Evolutionary conservation across 2,113 vertebrate species (phyloP).

Genomic region (Channa maculata): DNA sequence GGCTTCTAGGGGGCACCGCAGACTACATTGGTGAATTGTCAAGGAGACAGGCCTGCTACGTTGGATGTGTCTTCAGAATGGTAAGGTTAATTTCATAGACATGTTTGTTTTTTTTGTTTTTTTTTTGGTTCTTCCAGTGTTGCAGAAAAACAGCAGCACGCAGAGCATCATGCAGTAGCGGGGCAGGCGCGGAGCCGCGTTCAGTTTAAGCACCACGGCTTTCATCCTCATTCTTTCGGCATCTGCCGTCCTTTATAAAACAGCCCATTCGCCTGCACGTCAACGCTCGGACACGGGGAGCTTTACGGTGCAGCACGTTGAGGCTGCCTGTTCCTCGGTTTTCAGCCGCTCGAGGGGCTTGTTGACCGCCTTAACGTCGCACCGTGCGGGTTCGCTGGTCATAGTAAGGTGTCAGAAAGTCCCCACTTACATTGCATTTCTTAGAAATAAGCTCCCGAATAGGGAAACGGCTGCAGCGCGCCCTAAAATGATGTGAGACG

Average conservation of each 20-base stretch:
- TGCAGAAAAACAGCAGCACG: slow-evolving; percentile 51
- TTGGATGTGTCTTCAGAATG: slow-evolving; percentile 80
- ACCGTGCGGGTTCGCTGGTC: slow-evolving; percentile 17
- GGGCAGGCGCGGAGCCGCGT: slow-evolving; percentile 27
- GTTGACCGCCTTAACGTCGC: slow-evolving; percentile 27
- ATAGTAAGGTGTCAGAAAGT: slow-evolving; percentile 38
- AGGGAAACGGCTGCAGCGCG: slow-evolving; percentile 33
- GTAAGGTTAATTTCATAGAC: slow-evolving; percentile 69
- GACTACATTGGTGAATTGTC: slow-evolving; percentile 43
- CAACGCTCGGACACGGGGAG: slow-evolving; percentile 12
- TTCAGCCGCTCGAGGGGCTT: slow-evolving; percentile 2
- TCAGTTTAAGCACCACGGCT: slow-evolving; percentile 11
- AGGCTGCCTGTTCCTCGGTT: slow-evolving; percentile 42
- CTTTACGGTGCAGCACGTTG: slow-evolving; percentile 29
- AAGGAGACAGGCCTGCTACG: slow-evolving; percentile 69
- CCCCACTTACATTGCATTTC: slow-evolving; percentile 18
- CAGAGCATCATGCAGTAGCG: slow-evolving; percentile 59
- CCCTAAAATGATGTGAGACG: slow-evolving; percentile 31
- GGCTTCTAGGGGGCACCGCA: slow-evolving; percentile 39
- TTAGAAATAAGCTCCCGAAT: no score
- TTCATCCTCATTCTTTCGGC: slow-evolving; percentile 3
- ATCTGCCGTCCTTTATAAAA: neutral
- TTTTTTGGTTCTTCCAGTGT: slow-evolving; percentile 41
- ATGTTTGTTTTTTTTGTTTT: slow-evolving; percentile 10
- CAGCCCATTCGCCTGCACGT: slow-evolving; percentile 4